A percentile compares a stretch with the other conserved stretches of the same genome.
Conservation (phyloP, 2,888 invertebrate species). For the Abrostola tripartita region DNA sequence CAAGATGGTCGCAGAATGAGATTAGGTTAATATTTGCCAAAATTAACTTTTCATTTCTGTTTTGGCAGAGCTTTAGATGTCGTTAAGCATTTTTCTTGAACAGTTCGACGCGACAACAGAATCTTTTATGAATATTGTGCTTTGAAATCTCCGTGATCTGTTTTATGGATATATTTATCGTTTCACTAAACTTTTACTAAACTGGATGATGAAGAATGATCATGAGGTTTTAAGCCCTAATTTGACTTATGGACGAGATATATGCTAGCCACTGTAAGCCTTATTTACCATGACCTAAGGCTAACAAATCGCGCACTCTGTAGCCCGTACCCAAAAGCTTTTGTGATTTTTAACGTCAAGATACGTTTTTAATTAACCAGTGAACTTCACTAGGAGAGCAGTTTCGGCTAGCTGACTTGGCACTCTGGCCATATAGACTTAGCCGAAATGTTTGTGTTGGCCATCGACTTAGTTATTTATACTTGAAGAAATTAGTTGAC, state of each 20-base stretch:
- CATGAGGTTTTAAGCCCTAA: no score
- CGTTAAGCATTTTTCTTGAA: no score
- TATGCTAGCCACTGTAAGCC: no score
- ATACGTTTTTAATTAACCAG: constrained; percentile 65
- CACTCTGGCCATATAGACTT: constrained; percentile 32
- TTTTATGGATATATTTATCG: no score
- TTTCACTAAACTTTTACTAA: no score
- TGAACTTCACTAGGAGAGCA: constrained; percentile 45
- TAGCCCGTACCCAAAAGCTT: constrained; percentile 39
- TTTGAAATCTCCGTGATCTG: no score
- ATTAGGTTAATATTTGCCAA: neutral
- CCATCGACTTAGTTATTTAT: constrained; percentile 34
- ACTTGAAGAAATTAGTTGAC: constrained; percentile 24
- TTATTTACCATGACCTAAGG: no score
- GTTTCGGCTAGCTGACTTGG: constrained; percentile 39
- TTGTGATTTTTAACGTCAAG: constrained; percentile 58
- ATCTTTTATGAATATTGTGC: no score
- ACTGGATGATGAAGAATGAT: no score
- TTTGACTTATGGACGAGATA: no score
- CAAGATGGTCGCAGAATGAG: constrained; percentile 2
- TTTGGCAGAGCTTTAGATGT: neutral
- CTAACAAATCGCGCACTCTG: constrained; percentile 15
- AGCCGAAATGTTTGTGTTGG: constrained; percentile 38
- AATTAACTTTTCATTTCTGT: neutral
- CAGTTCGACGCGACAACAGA: no score